These are phyloP conservation scores for Acanthaster planci DNA, from an alignment of 35 echinoderm and acorn worm species.

Conservation along the genomic window DNA sequence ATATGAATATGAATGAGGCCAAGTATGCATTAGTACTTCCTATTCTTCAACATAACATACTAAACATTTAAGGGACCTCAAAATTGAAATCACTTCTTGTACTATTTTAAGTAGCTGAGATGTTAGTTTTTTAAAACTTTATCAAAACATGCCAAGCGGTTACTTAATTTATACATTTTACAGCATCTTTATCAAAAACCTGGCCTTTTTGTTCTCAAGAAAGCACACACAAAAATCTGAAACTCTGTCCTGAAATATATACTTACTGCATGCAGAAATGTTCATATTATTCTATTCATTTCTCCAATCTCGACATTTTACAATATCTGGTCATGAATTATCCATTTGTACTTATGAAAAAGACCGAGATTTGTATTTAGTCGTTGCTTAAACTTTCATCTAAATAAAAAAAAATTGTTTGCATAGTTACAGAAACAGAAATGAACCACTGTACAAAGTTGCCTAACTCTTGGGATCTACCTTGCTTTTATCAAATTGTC, in stretches of 20 bases:
- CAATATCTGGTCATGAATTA: neutral
- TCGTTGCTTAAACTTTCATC: no score
- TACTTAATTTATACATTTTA: conserved; percentile 27
- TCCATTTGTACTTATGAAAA: no score
- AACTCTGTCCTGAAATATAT: conserved; percentile 23
- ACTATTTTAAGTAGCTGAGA: neutral
- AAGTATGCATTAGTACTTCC: neutral
- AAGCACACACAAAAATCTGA: conserved; percentile 29
- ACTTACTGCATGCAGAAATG: conserved; percentile 26
- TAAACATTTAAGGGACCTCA: neutral
- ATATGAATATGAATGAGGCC: neutral
- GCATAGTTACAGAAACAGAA: no score
- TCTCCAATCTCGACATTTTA: neutral
- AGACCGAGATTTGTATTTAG: no score
- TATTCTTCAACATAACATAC: neutral
- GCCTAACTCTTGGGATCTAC: no score
- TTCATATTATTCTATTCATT: conserved; percentile 15
- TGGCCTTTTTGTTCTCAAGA: conserved; percentile 7
- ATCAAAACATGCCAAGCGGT: conserved; percentile 16
- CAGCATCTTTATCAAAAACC: conserved; percentile 31
- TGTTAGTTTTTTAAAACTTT: conserved; percentile 18
- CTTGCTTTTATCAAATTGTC: no score
- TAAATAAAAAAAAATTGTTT: no score
- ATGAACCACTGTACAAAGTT: no score
- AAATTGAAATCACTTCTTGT: neutral